phyloP scores from a whole-genome alignment of 1,140 invertebrate genomes.

The Sipha flava region DNA sequence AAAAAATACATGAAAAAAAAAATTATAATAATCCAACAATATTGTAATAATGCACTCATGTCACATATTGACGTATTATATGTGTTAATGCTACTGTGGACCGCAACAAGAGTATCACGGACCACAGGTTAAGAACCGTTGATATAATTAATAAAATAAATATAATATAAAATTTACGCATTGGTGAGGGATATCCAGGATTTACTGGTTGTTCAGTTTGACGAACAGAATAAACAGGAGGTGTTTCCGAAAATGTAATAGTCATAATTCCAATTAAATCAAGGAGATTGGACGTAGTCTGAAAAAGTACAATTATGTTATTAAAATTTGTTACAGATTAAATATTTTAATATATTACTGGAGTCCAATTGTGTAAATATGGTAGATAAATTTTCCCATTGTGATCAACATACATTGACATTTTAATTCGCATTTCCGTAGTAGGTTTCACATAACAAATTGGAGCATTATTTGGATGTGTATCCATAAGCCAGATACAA shows the following conservation, averaged over 20 bases:
- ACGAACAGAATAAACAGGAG: constrained; percentile 80
- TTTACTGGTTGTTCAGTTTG: constrained; percentile 44
- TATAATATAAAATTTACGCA: constrained; percentile 39
- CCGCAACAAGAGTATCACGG: too few relatives aligned
- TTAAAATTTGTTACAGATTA: background rate
- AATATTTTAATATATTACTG: constrained; percentile 50
- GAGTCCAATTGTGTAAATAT: constrained; percentile 91
- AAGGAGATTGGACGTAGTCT: constrained; percentile 73
- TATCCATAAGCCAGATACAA: constrained; percentile 92
- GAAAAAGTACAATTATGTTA: constrained; percentile 37
- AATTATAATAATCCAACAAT: too few relatives aligned
- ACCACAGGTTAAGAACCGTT: too few relatives aligned
- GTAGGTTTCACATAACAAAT: constrained; percentile 97
- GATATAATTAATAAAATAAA: too few relatives aligned
- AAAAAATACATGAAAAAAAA: too few relatives aligned
- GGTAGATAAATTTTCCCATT: constrained; percentile 95
- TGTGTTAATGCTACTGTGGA: too few relatives aligned
- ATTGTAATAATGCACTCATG: too few relatives aligned
- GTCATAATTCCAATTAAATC: constrained; percentile 86
- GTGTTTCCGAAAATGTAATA: constrained; percentile 85
- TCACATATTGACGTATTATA: too few relatives aligned
- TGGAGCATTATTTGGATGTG: constrained; percentile 94
- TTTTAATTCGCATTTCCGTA: constrained; percentile 87
- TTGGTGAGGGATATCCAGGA: constrained; percentile 52
- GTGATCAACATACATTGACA: constrained; percentile 86